These are phyloP conservation scores for Serilophus lunatus DNA, from an alignment of 2,113 vertebrate genomes.

Conservation along the genomic window DNA sequence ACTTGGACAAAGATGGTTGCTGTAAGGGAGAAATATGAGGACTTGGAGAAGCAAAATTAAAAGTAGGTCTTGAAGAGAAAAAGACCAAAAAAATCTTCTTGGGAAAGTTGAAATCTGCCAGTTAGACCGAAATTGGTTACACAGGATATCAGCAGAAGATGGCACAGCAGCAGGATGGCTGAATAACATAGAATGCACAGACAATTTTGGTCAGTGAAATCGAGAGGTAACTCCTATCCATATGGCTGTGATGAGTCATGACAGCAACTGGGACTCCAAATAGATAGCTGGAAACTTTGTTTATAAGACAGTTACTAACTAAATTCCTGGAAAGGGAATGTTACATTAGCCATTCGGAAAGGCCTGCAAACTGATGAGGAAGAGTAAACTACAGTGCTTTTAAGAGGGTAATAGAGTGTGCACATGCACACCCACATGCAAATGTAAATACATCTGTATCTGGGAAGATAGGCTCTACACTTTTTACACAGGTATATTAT, in stretches of 20 bases:
- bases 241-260: background rate
- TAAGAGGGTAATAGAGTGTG: background rate
- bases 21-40: background rate
- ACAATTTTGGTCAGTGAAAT: background rate
- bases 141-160: background rate
- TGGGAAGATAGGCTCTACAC: background rate
- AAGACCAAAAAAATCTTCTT: background rate
- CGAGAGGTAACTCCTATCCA: background rate
- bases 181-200: background rate
- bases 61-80: background rate
- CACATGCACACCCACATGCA: background rate
- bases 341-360: background rate
- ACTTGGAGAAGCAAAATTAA: background rate
- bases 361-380: background rate
- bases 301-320: background rate
- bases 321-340: background rate
- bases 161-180: fast-evolving
- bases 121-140: background rate
- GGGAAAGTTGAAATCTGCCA: background rate
- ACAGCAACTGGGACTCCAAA: background rate
- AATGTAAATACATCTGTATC: background rate
- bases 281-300: fast-evolving
- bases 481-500: background rate
- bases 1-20: background rate
- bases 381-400: background rate